A percentile compares a stretch with the other conserved stretches of the same genome.
Evolutionary conservation across 2,113 vertebrate genomes (phyloP).

Genomic region (Alexandromys fortis): DNA sequence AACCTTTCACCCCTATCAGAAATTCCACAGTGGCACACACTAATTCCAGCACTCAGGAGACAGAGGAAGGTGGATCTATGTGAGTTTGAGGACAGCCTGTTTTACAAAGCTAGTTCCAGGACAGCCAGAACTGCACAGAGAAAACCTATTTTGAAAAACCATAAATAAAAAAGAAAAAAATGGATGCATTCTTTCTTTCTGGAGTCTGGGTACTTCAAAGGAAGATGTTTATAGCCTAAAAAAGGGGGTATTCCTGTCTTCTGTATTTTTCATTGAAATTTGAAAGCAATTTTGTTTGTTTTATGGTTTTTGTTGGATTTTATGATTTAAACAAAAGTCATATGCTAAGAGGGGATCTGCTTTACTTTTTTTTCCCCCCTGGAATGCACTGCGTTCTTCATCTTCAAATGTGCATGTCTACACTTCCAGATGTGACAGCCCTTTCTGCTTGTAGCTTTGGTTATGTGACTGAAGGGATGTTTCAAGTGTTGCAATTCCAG

Average conservation of each 20-base stretch:
- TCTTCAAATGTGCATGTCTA: background rate
- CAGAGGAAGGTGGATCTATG: no score
- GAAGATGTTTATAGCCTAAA: background rate
- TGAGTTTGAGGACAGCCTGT: no score
- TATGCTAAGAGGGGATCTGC: background rate
- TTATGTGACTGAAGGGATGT: conserved; percentile 39
- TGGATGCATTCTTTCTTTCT: no score
- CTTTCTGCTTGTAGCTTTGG: conserved; percentile 5
- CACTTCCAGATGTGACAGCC: conserved; percentile 17
- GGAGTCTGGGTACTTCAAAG: background rate
- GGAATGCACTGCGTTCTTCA: background rate
- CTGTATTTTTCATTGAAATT: background rate
- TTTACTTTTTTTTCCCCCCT: background rate
- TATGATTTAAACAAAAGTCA: background rate
- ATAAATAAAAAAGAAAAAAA: no score
- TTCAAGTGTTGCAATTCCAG: conserved; percentile 48
- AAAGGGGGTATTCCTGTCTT: background rate
- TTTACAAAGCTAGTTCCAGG: no score
- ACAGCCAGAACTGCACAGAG: no score
- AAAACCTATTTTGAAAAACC: no score
- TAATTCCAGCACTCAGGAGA: no score
- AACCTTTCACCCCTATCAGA: background rate
- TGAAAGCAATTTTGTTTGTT: background rate
- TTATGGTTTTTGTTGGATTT: background rate
- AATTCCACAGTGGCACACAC: background rate